These are phyloP conservation scores for Rhyacichthys aspro DNA, from an alignment of 2,797 vertebrate genomes.

Conservation along the genomic window DNA sequence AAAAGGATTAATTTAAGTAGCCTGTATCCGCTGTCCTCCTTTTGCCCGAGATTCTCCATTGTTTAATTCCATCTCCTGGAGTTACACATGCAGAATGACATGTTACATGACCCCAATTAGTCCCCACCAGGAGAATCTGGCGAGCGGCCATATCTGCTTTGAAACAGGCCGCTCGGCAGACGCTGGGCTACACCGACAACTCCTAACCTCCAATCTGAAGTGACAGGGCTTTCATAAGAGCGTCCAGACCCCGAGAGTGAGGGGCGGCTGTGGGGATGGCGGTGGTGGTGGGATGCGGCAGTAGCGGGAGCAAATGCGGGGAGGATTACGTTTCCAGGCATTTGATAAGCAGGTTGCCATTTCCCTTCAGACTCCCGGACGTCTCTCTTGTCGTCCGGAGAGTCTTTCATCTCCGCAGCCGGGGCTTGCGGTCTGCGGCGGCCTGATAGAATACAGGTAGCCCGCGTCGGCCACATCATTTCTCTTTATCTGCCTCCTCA, in stretches of 20 bases:
- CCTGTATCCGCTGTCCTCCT: constrained; percentile 41
- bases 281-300: constrained; percentile 7
- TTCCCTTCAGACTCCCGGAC: constrained; percentile 72
- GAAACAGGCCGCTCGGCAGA: constrained; percentile 56
- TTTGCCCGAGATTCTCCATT: constrained; percentile 47
- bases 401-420: constrained; percentile 78
- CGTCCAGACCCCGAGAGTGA: constrained; percentile 46
- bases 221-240: constrained; percentile 72
- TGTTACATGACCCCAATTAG: constrained; percentile 76
- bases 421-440: constrained; percentile 72
- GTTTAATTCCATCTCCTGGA: constrained; percentile 64
- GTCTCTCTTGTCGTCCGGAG: constrained; percentile 79
- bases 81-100: constrained; percentile 65
- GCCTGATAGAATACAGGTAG: constrained; percentile 79
- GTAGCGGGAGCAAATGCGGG: neutral
- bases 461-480: constrained; percentile 75
- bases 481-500: constrained; percentile 77
- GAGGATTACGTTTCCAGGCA: constrained; percentile 72
- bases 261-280: constrained; percentile 33
- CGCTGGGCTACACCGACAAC: constrained; percentile 48
- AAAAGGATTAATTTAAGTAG: constrained; percentile 57
- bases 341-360: constrained; percentile 77
- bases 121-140: constrained; percentile 64
- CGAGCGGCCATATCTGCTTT: constrained; percentile 66
- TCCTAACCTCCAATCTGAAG: constrained; percentile 67